phyloP scores from a whole-genome alignment of 2,797 vertebrate genomes.

The Liparis tanakae region DNA sequence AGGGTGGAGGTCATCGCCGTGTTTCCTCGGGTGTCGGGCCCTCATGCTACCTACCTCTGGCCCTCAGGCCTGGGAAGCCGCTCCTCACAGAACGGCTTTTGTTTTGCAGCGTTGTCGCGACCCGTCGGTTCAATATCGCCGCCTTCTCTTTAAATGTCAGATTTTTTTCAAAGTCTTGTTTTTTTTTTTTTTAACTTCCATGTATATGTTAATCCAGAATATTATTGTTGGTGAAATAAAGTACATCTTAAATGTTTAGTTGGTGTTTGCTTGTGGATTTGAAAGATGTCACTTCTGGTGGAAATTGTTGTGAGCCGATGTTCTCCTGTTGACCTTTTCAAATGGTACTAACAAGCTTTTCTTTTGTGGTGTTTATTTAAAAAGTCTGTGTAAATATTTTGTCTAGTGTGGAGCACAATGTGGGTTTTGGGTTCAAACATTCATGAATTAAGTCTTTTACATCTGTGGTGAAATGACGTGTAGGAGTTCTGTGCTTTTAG shows the following conservation, averaged over 20 bases:
- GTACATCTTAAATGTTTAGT: constrained; percentile 54
- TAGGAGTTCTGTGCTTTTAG: constrained; percentile 27
- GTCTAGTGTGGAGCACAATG: constrained; percentile 8
- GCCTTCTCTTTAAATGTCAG: constrained; percentile 50
- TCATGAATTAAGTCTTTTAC: constrained; percentile 25
- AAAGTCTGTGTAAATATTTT: constrained; percentile 34
- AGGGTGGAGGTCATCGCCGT: constrained; percentile 61
- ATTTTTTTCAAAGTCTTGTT: constrained; percentile 32
- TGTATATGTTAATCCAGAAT: constrained; percentile 63
- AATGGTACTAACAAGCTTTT: constrained; percentile 41
- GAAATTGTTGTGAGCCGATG: constrained; percentile 46
- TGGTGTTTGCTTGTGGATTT: constrained; percentile 50
- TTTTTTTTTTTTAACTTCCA: constrained; percentile 43
- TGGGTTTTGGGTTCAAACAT: constrained; percentile 12
- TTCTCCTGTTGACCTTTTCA: constrained; percentile 40
- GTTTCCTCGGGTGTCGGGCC: constrained; percentile 79
- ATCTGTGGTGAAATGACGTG: background rate
- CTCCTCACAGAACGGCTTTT: constrained; percentile 64
- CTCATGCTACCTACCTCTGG: constrained; percentile 80
- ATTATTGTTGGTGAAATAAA: constrained; percentile 65
- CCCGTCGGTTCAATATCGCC: constrained; percentile 31
- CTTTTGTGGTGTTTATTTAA: constrained; percentile 51
- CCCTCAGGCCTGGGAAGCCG: constrained; percentile 74
- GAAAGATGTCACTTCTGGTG: constrained; percentile 47
- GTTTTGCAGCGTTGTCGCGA: constrained; percentile 48